Evolutionary conservation across 1,140 invertebrate species (phyloP).

Genomic region (Drosophila tani): DNA sequence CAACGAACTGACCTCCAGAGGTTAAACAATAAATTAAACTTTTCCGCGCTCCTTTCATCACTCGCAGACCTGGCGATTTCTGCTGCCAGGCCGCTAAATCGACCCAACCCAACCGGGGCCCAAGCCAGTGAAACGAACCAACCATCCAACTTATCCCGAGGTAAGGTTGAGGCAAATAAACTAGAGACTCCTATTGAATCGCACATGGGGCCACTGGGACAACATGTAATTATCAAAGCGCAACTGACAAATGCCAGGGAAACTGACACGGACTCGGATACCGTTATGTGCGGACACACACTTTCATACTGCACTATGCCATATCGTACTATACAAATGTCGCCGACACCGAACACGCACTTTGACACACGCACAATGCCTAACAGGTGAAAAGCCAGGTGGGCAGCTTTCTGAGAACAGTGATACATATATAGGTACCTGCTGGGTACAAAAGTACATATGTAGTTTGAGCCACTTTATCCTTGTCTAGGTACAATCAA

Average conservation of each 20-base stretch:
- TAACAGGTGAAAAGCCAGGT: constrained; percentile 55
- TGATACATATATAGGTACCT: constrained; percentile 5
- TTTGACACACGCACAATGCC: constrained; percentile 82
- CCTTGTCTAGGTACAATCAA: not conserved
- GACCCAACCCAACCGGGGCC: constrained; percentile 1
- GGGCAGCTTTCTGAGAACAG: constrained; percentile 16
- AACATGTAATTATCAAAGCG: constrained; percentile 79
- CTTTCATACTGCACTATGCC: constrained; percentile 3
- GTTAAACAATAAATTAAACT: constrained; percentile 14
- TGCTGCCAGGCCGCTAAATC: not conserved
- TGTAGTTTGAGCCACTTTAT: not conserved
- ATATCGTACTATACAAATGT: constrained; percentile 58
- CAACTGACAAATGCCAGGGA: constrained; percentile 69
- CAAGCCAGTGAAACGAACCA: not conserved
- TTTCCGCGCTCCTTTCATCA: constrained; percentile 10
- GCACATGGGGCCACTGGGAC: constrained; percentile 57
- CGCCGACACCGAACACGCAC: constrained; percentile 66
- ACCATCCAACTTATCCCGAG: constrained; percentile 11
- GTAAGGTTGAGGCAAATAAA: constrained; percentile 24
- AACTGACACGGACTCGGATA: constrained; percentile 66
- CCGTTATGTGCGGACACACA: constrained; percentile 41
- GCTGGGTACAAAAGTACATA: not conserved
- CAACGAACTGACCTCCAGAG: not conserved
- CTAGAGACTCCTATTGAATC: constrained; percentile 47
- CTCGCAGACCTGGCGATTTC: constrained; percentile 5